These are phyloP conservation scores for Dicrostonyx torquatus DNA, from an alignment of 2,797 vertebrate species.

Conservation along the genomic window DNA sequence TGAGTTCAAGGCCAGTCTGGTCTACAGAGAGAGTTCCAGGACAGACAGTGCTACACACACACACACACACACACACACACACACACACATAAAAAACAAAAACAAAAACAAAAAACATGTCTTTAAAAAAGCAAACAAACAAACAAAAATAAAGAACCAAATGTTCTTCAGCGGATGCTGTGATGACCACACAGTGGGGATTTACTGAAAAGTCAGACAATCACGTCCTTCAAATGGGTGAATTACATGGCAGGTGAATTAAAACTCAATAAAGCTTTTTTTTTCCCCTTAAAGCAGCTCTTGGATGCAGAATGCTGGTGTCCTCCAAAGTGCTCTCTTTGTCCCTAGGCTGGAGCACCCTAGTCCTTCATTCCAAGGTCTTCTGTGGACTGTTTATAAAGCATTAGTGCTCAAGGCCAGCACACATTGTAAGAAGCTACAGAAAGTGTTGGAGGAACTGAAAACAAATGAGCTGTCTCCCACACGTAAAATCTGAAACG, in stretches of 20 bases:
- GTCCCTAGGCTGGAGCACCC: not conserved
- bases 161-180: not conserved
- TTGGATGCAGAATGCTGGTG: not conserved
- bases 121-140: not conserved
- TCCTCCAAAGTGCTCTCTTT: not conserved
- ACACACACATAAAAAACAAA: no score
- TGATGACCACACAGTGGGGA: not conserved
- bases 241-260: not conserved
- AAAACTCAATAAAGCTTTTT: not conserved
- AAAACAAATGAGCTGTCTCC: constrained; percentile 14
- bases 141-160: not conserved
- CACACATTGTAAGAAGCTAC: not conserved
- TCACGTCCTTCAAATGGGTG: not conserved
- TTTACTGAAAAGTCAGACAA: not conserved
- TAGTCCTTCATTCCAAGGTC: not conserved
- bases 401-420: not conserved
- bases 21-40: not conserved
- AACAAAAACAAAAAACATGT: not conserved
- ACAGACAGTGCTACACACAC: not conserved
- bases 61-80: no score
- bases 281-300: not conserved
- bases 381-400: not conserved
- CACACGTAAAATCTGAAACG: constrained; percentile 12
- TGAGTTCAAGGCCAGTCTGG: not conserved
- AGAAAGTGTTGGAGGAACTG: constrained; percentile 13